Base-by-base conservation (phyloP, 2,113 vertebrate species). In the Cnemophilus loriae region DNA sequence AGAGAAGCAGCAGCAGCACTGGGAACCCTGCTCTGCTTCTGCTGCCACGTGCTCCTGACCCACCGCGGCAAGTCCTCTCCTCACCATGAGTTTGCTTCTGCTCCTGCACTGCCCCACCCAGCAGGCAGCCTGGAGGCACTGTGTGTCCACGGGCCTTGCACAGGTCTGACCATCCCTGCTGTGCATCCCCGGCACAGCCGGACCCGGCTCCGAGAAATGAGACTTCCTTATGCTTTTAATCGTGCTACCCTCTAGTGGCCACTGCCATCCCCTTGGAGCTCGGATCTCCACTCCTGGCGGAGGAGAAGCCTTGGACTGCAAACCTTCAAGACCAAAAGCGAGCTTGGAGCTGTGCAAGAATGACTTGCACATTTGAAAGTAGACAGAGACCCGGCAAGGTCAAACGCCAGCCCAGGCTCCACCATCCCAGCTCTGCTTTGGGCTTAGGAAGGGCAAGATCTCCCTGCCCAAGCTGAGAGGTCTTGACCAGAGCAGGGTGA, bases 171-270 rank as follows among this genome's bases (percentile, higher is more conserved):
- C 57, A 8, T 27, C 33, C 27, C n/a, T 1, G 5, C 67, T 4
- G 17, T 1, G 13, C 60, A 50, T 35, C 47, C 26, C 32, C 14
- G 3, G 64, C 47, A 11, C 76, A 6, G 75, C 17, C 20, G 2
- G 47, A 4, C 27, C 3, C 5, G 1, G 1, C 52, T 13, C 47
- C 10, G 13, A 42, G 78, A 30, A 35, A 39, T 2, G 8, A 60
- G n/a, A 18, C 18, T 22, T 76, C 82, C 52, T 49, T 30, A 93
- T 97, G 93, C 27, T 96, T 97, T 97, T 96, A 92, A 85, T 97
- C 78, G 94, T 97, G 91, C 96, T 97, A 93, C 96, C 96, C 97
- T 97, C 97, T 97, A 96, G 97, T 86, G 97, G 95, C 64, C 86
- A 73, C 2, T 4, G 24, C 60, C 69, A 60, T n/a, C 73, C 35